Percentiles rank a stretch among this genome's conserved stretches.
Conservation (phyloP, 2,113 vertebrate genomes). For the Solea solea region DNA sequence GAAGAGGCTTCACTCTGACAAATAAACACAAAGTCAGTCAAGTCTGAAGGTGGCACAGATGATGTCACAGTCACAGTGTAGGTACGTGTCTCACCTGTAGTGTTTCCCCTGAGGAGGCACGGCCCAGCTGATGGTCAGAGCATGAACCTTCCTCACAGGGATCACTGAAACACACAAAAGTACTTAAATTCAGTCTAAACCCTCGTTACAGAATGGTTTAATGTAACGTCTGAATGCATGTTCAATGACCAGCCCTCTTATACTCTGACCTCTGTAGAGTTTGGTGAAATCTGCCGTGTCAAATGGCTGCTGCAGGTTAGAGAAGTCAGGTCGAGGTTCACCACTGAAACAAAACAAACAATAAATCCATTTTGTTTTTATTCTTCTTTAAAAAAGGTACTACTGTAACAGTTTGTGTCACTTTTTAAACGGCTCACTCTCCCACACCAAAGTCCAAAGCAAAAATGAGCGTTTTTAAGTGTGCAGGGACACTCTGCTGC, state of each 20-base stretch:
- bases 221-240: no score
- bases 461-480: no score
- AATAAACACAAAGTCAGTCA: constrained; percentile 14
- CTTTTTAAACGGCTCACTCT: no score
- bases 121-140: constrained; percentile 94
- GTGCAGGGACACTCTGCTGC: no score
- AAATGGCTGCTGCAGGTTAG: constrained; percentile 90
- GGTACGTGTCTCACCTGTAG: constrained; percentile 86
- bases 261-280: constrained; percentile 89
- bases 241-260: no score
- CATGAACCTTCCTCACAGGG: constrained; percentile 94
- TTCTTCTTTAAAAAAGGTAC: no score
- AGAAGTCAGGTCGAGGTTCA: constrained; percentile 87
- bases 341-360: constrained; percentile 74
- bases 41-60: not conserved
- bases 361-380: no score
- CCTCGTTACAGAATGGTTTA: no score
- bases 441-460: no score
- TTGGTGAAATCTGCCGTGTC: constrained; percentile 92
- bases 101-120: constrained; percentile 91
- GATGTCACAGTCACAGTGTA: not conserved
- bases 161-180: constrained; percentile 85
- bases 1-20: constrained; percentile 93
- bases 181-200: not conserved
- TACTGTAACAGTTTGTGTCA: no score